Evolutionary conservation across 2,797 vertebrate species (phyloP).

Genomic region (Erpetoichthys calabaricus): DNA sequence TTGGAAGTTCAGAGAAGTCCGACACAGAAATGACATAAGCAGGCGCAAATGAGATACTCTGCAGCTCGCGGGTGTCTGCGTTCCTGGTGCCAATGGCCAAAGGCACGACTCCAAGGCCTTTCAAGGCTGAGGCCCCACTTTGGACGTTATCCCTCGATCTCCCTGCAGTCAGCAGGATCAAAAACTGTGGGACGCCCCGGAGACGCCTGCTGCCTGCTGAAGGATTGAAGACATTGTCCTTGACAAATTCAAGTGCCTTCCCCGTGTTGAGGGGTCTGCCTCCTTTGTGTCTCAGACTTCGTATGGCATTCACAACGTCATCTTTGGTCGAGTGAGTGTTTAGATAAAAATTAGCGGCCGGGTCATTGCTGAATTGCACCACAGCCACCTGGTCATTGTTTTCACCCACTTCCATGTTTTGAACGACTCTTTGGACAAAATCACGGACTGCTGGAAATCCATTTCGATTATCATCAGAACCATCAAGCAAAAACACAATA

Average conservation of each 20-base stretch:
- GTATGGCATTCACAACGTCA: neutral
- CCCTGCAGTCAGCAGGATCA: slow-evolving; percentile 44
- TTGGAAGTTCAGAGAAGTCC: slow-evolving; percentile 37
- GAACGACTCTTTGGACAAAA: slow-evolving; percentile 40
- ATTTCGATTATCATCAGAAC: slow-evolving; percentile 35
- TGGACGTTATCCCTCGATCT: slow-evolving; percentile 43
- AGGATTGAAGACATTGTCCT: slow-evolving; percentile 24
- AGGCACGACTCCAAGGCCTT: slow-evolving; percentile 31
- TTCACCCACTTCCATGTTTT: slow-evolving; percentile 40
- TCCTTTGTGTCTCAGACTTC: neutral
- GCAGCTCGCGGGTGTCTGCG: slow-evolving; percentile 48
- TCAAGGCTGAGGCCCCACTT: slow-evolving; percentile 29
- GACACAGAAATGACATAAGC: slow-evolving; percentile 42
- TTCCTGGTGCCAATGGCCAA: slow-evolving; percentile 41
- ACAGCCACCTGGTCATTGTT: slow-evolving; percentile 38
- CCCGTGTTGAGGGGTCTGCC: slow-evolving; percentile 4
- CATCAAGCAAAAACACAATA: slow-evolving; percentile 10
- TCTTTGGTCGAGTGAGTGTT: slow-evolving; percentile 1
- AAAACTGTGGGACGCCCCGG: slow-evolving; percentile 44
- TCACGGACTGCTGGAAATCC: slow-evolving; percentile 50
- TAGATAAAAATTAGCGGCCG: slow-evolving; percentile 3
- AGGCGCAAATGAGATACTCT: slow-evolving; percentile 45
- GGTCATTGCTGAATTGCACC: slow-evolving; percentile 4
- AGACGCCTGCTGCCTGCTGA: slow-evolving; percentile 40
- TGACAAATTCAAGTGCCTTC: slow-evolving; percentile 2